Conservation (phyloP, 2,797 vertebrate genomes). For the Liparis tanakae region DNA sequence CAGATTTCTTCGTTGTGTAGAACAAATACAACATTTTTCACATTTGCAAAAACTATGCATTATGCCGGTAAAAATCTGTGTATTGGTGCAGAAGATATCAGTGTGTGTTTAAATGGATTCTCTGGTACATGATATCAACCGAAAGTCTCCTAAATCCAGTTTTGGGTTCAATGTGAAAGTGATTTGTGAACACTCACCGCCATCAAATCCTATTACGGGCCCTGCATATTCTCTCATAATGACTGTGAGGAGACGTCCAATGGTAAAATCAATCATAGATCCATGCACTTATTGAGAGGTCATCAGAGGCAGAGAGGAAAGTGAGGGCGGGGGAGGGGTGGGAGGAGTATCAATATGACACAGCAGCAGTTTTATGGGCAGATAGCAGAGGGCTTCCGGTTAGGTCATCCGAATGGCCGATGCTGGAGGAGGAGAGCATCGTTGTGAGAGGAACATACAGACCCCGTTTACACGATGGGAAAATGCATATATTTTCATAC, state of each 20-base stretch:
- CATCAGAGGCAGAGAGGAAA: slow-evolving; percentile 63
- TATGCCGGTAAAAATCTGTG: neutral
- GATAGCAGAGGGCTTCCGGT: slow-evolving; percentile 40
- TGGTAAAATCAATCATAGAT: slow-evolving; percentile 82
- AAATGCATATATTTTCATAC: no score
- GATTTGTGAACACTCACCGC: slow-evolving; percentile 81
- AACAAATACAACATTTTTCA: slow-evolving; percentile 34
- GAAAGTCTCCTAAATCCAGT: slow-evolving; percentile 62
- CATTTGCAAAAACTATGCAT: slow-evolving; percentile 5
- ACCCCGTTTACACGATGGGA: no score
- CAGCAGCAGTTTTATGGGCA: slow-evolving; percentile 63
- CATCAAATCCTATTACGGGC: slow-evolving; percentile 79
- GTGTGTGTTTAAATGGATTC: slow-evolving; percentile 29
- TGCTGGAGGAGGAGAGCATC: slow-evolving; percentile 25
- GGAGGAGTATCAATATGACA: slow-evolving; percentile 61
- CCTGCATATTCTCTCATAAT: slow-evolving; percentile 77
- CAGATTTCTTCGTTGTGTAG: neutral
- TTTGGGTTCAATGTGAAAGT: slow-evolving; percentile 77
- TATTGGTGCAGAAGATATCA: slow-evolving; percentile 24
- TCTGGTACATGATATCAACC: slow-evolving; percentile 47
- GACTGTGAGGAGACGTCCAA: slow-evolving; percentile 76
- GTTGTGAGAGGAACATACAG: slow-evolving; percentile 39
- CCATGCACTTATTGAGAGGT: slow-evolving; percentile 80
- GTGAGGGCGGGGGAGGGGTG: slow-evolving; percentile 23
- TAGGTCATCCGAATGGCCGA: slow-evolving; percentile 27